These are phyloP conservation scores for Heliconius cydno DNA, from an alignment of 2,888 invertebrate genomes.

Conservation along the genomic window DNA sequence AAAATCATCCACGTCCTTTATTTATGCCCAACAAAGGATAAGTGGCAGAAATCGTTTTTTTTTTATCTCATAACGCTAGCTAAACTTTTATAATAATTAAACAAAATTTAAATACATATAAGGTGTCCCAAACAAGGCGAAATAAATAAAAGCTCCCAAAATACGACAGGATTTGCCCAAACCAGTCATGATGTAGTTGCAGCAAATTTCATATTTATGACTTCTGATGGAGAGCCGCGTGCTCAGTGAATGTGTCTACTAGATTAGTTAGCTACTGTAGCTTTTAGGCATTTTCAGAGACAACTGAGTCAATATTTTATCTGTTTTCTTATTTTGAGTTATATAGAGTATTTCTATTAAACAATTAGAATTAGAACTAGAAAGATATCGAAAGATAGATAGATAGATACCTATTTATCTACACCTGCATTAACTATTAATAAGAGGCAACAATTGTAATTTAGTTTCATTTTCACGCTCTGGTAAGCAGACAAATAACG, in stretches of 20 bases:
- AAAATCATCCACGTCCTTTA: too few relatives aligned
- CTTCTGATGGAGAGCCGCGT: slow-evolving; percentile 4
- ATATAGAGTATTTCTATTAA: too few relatives aligned
- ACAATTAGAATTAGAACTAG: too few relatives aligned
- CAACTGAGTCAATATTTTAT: not conserved
- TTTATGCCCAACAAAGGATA: too few relatives aligned
- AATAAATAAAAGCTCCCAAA: not conserved
- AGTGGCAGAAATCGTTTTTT: too few relatives aligned
- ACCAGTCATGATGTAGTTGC: not conserved
- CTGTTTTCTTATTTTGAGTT: not conserved
- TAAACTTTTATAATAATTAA: not conserved
- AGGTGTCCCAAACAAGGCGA: not conserved
- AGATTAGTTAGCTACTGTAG: not conserved
- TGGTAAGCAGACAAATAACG: too few relatives aligned
- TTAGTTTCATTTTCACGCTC: too few relatives aligned
- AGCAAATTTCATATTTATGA: slow-evolving; percentile 24
- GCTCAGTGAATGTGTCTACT: not conserved
- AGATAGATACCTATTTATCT: too few relatives aligned
- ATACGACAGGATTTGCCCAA: not conserved
- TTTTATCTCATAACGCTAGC: too few relatives aligned
- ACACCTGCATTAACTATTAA: too few relatives aligned
- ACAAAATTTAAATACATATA: not conserved
- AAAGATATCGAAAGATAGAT: too few relatives aligned
- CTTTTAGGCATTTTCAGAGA: not conserved
- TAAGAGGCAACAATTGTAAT: too few relatives aligned